Base-by-base conservation (phyloP, 2,797 vertebrate genomes). In the Pipistrellus kuhlii region DNA sequence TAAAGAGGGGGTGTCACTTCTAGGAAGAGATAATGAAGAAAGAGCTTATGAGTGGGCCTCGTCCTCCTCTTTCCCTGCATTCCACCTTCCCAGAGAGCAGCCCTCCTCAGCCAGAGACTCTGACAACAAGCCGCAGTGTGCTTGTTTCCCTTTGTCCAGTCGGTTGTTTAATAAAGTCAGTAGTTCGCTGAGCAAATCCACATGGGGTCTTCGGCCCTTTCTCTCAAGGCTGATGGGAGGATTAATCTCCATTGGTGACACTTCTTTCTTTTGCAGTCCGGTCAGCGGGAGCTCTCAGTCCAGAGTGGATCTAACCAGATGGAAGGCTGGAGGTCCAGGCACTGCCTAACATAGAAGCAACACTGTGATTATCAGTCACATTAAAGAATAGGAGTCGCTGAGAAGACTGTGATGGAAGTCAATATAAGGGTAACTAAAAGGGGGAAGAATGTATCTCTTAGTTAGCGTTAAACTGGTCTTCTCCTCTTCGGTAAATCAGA, bases 201-300 rank as follows among this genome's bases (percentile, higher is more conserved):
- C 64, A 44, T 59, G 94, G 88, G 85, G 83, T 85, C 2, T 44
- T 80, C 11, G 35, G 59, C 73, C 38, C 85, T 96, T 97, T 97
- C 95, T 94, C 91, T 83, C 51, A 81, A 92, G 78, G 82, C 48
- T 96, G 80, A 93, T 77, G 77, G 88, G 94, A 97, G 96, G 96
- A 91, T 84, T 97, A 92, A 96, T 96, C 95, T 96, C 93, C 95
- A 94, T 77, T 0, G 38, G 7, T 93, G 88, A 92, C 81, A 88
- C 85, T 75, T 75, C 96, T 94, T 95, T 96, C 91, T 71, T 89
- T 93, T 85, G 62, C 83, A 75, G 59, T 92, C 23, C 0, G 57
- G 89, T 76, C 94, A 93, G 94, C 90, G 1, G 96, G 93, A 73
- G 80, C 72, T 81, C 44, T 81, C 30, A 12, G 76, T 44, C 89